Base-by-base conservation (phyloP, 2,888 invertebrate species). In the Chrysolina haemoptera region DNA sequence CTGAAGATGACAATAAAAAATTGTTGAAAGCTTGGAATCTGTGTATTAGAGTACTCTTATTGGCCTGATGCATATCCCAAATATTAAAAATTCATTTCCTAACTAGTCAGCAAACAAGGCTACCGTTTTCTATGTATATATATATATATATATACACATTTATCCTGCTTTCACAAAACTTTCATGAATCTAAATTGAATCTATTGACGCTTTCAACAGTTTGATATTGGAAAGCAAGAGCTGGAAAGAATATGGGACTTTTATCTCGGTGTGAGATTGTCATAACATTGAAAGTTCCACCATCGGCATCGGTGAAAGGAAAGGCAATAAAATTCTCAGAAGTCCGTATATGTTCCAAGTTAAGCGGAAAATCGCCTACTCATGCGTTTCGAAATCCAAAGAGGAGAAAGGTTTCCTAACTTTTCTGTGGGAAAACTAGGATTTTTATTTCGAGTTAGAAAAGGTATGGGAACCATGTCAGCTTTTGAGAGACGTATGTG, bases 311-410 rank as follows among this genome's bases (percentile, higher is more conserved):
- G 40, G 14, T 20, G 41, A 62, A 62, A 67, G 62, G 14, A 43
- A 65, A 65, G 59, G 62, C 62, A 53, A 73, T 73, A 69, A 65
- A 50, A 66, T 20, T 73, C 50, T 69, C 48, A 53, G 53, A 66
- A 46, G 69, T 69, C 69, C 46, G 35, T 59, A 14, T 67, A 62
- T 59, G 71, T 71, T 48, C 41, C 67, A 71, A 66, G 59, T 73
- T 65, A 18, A 65, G 62, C 64, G 65, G 73, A 69, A 69, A 73
- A 73, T 73, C 62, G 69, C 73, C 65, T 69, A 69, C 59, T 73
- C 73, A 62, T 62, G 64, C 65, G 69, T 69, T 69, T 35, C 40
- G 35, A 11, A 35, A 63, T 16, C 40, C 59, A 2, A 55, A 50
- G 68, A 18, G 43, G 27, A 66, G 62, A 41, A n/a, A 67, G 62